Percentiles rank a stretch among this genome's conserved stretches.
These are phyloP conservation scores for Liparis tanakae DNA, from an alignment of 2,797 vertebrate genomes.

Conservation along the genomic window DNA sequence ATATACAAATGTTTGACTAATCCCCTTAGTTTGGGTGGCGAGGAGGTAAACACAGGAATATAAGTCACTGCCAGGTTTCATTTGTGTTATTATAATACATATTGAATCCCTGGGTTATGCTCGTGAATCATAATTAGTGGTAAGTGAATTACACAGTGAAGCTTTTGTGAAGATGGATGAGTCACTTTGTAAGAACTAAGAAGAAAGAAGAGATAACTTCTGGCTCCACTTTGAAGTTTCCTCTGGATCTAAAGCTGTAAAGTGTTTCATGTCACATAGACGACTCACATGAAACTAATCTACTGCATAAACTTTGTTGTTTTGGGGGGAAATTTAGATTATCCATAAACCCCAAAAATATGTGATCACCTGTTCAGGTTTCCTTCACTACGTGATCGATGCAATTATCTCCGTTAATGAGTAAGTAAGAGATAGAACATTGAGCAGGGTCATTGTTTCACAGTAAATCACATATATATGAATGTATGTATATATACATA, in stretches of 20 bases:
- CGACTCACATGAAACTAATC: conserved; percentile 24
- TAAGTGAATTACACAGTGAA: conserved; percentile 63
- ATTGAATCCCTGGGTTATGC: conserved; percentile 31
- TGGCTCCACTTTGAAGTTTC: conserved; percentile 61
- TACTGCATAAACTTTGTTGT: not conserved
- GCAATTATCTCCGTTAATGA: not conserved
- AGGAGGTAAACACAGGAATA: conserved; percentile 29
- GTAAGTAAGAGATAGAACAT: not conserved
- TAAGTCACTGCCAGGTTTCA: conserved; percentile 43
- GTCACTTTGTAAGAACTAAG: conserved; percentile 58
- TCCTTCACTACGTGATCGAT: too few relatives aligned
- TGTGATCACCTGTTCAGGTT: too few relatives aligned
- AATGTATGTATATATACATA: too few relatives aligned
- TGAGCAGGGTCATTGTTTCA: not conserved
- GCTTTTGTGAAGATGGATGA: conserved; percentile 50
- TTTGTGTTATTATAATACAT: conserved; percentile 40
- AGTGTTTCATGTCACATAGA: conserved; percentile 67
- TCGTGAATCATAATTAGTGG: conserved; percentile 45
- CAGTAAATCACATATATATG: not conserved
- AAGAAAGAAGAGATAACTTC: conserved; percentile 57
- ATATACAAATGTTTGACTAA: conserved; percentile 60
- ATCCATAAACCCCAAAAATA: not conserved
- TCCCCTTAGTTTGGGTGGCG: conserved; percentile 46
- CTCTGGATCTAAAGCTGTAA: conserved; percentile 51
- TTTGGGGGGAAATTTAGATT: not conserved